Conservation (phyloP, 1,140 invertebrate genomes). For the Dinoponera quadriceps region DNA sequence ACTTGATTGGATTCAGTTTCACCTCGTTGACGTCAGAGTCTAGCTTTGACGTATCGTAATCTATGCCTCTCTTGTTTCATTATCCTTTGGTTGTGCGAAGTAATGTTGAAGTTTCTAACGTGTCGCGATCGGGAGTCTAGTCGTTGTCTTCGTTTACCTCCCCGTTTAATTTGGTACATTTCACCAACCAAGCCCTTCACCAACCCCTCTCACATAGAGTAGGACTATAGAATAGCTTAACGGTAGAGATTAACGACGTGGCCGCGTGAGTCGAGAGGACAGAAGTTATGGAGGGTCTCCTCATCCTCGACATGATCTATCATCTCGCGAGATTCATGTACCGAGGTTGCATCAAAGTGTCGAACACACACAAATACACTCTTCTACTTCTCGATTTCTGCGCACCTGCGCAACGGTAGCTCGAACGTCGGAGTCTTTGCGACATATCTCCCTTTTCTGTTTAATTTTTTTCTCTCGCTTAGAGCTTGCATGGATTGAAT, state of each 20-base stretch:
- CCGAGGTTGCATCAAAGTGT: conserved; percentile 16
- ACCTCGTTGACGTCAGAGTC: background rate
- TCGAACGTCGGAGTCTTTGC: conserved; percentile 73
- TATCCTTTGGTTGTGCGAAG: background rate
- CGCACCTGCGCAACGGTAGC: conserved; percentile 48
- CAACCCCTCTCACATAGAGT: conserved; percentile 73
- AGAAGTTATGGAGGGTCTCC: conserved; percentile 44
- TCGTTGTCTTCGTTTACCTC: background rate
- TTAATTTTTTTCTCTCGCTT: conserved; percentile 65
- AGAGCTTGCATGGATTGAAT: conserved; percentile 66
- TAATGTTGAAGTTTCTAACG: background rate
- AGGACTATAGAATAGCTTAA: conserved; percentile 72
- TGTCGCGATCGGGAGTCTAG: conserved; percentile 22
- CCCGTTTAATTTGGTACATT: conserved; percentile 46
- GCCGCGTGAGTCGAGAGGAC: conserved; percentile 61
- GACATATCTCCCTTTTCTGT: conserved; percentile 59
- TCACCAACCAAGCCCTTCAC: conserved; percentile 70
- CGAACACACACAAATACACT: conserved; percentile 18
- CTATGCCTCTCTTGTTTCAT: background rate
- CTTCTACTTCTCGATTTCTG: conserved; percentile 59
- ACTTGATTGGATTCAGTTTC: background rate
- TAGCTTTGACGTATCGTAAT: background rate
- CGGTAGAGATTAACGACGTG: conserved; percentile 68
- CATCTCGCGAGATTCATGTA: conserved; percentile 31
- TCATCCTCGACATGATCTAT: conserved; percentile 10